Base-by-base conservation (phyloP, 1,140 invertebrate genomes). In the Dreissena rostriformis region DNA sequence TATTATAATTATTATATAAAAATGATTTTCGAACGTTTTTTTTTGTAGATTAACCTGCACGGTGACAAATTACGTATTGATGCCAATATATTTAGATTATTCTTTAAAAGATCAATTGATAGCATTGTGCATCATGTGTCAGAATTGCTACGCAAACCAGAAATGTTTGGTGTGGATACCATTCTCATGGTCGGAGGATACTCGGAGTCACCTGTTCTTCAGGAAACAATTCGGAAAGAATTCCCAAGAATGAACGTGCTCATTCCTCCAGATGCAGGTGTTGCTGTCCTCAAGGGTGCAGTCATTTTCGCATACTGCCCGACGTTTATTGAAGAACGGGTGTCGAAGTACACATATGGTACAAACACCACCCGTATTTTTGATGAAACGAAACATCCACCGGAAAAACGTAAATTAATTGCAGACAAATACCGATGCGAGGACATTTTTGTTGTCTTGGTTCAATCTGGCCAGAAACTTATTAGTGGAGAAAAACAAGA, bases 111-210 rank as follows among this genome's bases (percentile, higher is more conserved):
- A 28, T 49, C 68, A 11, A 71, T 39, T n/a, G 19, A 29, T 12
- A 71, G 29, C 24, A 17, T 39, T 10, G 24, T 71, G 29, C 11
- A 71, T 26, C 68, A 28, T 19, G 1, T 71, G 28, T 24, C n/a
- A 24, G 8, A 71, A 14, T 10, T 28, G 24, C n/a, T 10, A 5
- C 39, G 39, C 39, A 39, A 39, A 5, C 39, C 39, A 5, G 68
- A 71, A n/a, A 14, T 29, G 29, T 28, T 2, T 7, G 24, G 61
- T 63, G 19, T 63, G 2, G 61, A 72, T 2, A 39, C 70, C 51
- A 72, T 72, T 22, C 14, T 72, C 11, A 72, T 72, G 70, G 70
- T 72, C 1, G 70, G 70, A 22, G 70, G 70, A 7, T 72, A 72
- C 28, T 72, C 70, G 10, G 70, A 72, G 22, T 72, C 26, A 29